Percentiles rank a stretch among this genome's conserved stretches.
These are phyloP conservation scores for Eubucco bourcierii DNA, from an alignment of 2,113 vertebrate genomes.

Conservation along the genomic window DNA sequence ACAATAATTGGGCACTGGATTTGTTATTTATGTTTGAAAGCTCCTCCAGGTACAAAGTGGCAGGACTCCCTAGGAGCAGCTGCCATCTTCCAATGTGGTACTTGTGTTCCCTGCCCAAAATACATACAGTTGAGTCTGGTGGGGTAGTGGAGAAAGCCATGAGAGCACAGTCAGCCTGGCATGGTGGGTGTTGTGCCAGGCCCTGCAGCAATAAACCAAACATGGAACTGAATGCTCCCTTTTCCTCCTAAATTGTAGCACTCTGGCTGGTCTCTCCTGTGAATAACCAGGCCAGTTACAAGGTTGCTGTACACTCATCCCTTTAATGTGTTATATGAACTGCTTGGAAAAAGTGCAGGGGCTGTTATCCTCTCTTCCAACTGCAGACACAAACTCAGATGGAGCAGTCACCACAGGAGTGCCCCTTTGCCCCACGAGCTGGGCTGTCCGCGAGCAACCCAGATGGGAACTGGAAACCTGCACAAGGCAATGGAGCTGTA, in stretches of 20 bases:
- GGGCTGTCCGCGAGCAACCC: neutral
- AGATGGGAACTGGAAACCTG: neutral
- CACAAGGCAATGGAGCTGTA: neutral
- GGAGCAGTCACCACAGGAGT: neutral
- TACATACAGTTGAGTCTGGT: rapidly evolving
- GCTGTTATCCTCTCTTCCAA: neutral
- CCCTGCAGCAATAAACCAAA: neutral
- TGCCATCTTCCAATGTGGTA: neutral
- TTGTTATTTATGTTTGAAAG: neutral
- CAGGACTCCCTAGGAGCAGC: neutral
- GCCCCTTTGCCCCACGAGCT: neutral
- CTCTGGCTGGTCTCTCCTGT: neutral
- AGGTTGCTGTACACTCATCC: neutral
- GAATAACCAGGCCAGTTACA: neutral
- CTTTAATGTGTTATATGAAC: neutral
- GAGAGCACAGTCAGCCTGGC: neutral
- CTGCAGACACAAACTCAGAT: neutral
- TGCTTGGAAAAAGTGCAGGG: neutral
- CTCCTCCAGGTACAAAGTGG: neutral
- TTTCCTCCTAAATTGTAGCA: neutral
- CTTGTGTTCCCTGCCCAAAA: neutral
- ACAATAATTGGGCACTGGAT: neutral
- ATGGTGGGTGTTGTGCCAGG: neutral
- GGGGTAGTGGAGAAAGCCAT: neutral
- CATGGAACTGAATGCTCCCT: neutral